Conservation (phyloP, 2,113 vertebrate species). For the Hyaena hyaena region DNA sequence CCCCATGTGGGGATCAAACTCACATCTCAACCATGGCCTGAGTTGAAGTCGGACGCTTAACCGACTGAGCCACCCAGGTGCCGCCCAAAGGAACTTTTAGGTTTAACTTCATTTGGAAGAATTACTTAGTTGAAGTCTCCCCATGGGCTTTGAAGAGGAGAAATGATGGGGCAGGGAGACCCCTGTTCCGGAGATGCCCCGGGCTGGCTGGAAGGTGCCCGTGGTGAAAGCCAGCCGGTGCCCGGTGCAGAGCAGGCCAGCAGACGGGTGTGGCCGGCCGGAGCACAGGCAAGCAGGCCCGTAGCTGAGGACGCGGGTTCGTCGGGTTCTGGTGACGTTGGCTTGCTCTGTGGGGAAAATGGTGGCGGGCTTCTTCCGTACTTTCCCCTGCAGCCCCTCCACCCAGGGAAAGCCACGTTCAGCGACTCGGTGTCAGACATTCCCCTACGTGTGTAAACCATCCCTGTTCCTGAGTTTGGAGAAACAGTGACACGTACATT, state of each 20-base stretch:
- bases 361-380: neutral
- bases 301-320: neutral
- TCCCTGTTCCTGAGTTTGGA: neutral
- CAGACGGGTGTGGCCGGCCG: neutral
- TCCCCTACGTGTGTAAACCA: neutral
- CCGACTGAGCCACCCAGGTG: too few relatives aligned
- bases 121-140: neutral
- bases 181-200: neutral
- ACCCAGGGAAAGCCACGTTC: neutral
- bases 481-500: neutral
- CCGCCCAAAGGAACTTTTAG: too few relatives aligned
- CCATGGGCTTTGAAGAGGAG: neutral
- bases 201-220: too few relatives aligned
- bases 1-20: too few relatives aligned
- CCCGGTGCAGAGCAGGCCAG: too few relatives aligned
- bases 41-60: too few relatives aligned
- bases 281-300: neutral
- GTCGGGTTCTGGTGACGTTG: neutral
- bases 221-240: neutral
- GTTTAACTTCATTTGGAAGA: neutral
- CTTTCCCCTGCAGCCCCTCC: neutral
- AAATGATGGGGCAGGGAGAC: neutral
- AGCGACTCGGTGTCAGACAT: neutral
- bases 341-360: neutral
- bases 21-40: too few relatives aligned